These are phyloP conservation scores for Microcebus tavaratra DNA, from an alignment of 2,113 vertebrate species.

Conservation along the genomic window DNA sequence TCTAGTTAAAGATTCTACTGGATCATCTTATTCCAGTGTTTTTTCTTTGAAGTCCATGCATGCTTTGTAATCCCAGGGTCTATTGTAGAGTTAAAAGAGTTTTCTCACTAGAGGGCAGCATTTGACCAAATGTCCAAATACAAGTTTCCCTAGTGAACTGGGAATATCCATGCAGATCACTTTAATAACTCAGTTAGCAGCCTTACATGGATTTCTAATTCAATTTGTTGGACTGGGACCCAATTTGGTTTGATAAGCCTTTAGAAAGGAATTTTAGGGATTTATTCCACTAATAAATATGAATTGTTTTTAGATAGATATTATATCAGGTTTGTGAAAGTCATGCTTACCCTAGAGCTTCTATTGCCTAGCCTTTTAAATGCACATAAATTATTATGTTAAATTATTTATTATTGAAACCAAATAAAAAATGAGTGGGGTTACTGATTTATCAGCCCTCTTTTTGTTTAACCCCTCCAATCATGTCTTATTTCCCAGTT, in stretches of 20 bases:
- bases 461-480: background rate
- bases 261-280: slow-evolving; percentile 76
- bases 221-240: slow-evolving; percentile 76
- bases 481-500: slow-evolving; percentile 60
- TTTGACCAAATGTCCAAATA: slow-evolving; percentile 85
- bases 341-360: slow-evolving; percentile 58
- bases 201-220: slow-evolving; percentile 72
- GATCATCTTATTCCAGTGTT: slow-evolving; percentile 37
- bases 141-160: background rate
- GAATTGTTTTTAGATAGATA: slow-evolving; percentile 73
- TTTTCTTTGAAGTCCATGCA: background rate
- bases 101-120: slow-evolving; percentile 89
- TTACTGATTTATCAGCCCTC: slow-evolving; percentile 52
- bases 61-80: background rate
- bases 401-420: slow-evolving; percentile 76
- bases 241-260: slow-evolving; percentile 78
- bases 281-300: slow-evolving; percentile 80
- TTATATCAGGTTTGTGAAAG: slow-evolving; percentile 73
- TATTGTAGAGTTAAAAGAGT: background rate
- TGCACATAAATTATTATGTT: slow-evolving; percentile 78
- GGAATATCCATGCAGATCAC: slow-evolving; percentile 53
- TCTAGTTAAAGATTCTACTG: background rate
- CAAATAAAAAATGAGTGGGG: slow-evolving; percentile 71
- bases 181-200: slow-evolving; percentile 69
- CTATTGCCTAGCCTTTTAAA: slow-evolving; percentile 75